Base-by-base conservation (phyloP, 1,140 invertebrate species). In the Coenobita brevimanus region DNA sequence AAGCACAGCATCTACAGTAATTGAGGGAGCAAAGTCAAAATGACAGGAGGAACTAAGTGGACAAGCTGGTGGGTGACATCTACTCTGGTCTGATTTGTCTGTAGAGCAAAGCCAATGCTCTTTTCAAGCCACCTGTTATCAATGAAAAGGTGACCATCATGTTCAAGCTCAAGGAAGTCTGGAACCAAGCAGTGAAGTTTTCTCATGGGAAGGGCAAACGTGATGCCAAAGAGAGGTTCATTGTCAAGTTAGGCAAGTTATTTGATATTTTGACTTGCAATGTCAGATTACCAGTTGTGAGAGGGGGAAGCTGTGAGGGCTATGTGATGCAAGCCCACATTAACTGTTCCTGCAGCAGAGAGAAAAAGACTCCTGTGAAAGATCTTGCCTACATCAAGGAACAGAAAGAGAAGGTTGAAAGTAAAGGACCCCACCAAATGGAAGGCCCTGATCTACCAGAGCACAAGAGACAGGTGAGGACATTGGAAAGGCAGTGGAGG, bases 231-330 rank as follows among this genome's bases (percentile, higher is more conserved):
- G 46, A 67, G 62, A 67, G 62, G n/a, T 67, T 67, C 62, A 10
- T 24, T n/a, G 62, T 6, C 6, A 67, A 67, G 62, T 67, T 67
- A 67, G 62, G n/a, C 62, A 67, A 67, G 62, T 24, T 67, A 67
- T 67, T 67, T 67, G 62, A 67, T 67, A 67, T 67, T 67, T 67
- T 67, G 62, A 67, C 8, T 67, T 67, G 62, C 62, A 67, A 67
- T 67, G 62, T 67, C 6, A 67, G 8, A 67, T 67, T 24, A 33
- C n/a, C 62, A 67, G 30, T 67, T 67, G 62, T 67, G 62, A n/a
- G 62, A n/a, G n/a, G n/a, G 6, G 62, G 4, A 67, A n/a, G 62
- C n/a, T 67, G 30, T 67, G 62, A 67, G n/a, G 62, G 62, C n/a
- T 67, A 8, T 67, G 62, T 10, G 62, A 67, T 10, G 6, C 62